Conservation (phyloP, 2,888 invertebrate species). For the Zootermopsis nevadensis region DNA sequence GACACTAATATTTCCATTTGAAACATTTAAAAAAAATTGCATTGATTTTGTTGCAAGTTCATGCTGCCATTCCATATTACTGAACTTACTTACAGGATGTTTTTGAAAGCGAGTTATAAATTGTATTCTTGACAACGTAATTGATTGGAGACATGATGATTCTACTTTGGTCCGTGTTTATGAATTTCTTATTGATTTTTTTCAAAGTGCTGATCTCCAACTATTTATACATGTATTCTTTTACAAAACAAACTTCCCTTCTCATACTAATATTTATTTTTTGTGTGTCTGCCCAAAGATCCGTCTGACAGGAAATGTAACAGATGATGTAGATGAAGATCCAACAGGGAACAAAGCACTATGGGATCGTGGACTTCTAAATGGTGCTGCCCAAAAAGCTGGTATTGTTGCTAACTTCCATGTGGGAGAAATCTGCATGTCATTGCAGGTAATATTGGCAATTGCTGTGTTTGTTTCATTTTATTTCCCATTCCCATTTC, state of each 20-base stretch:
- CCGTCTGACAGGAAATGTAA: conserved; percentile 88
- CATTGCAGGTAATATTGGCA: conserved; percentile 75
- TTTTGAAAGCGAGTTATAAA: too few relatives aligned
- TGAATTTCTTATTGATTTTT: conserved; percentile 43
- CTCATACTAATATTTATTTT: not conserved
- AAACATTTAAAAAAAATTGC: too few relatives aligned
- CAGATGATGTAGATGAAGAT: conserved; percentile 99
- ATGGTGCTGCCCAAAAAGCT: conserved; percentile 98
- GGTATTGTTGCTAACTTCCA: conserved; percentile 94
- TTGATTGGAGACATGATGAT: conserved; percentile 41
- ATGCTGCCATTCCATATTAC: too few relatives aligned
- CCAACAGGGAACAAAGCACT: conserved; percentile 94
- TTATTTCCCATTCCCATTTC: too few relatives aligned
- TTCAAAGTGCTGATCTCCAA: conserved; percentile 44
- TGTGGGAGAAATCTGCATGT: conserved; percentile 94
- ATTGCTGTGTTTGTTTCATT: too few relatives aligned
- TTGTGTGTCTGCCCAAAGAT: conserved; percentile 60
- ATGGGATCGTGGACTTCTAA: conserved; percentile 84
- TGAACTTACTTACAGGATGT: too few relatives aligned
- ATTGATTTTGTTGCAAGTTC: too few relatives aligned
- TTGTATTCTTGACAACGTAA: too few relatives aligned
- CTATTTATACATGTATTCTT: not conserved
- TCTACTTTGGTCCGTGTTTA: conserved; percentile 50
- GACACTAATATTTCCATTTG: too few relatives aligned
- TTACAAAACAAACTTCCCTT: not conserved